Base-by-base conservation (phyloP, 2,113 vertebrate genomes). In the Amia ocellicauda region DNA sequence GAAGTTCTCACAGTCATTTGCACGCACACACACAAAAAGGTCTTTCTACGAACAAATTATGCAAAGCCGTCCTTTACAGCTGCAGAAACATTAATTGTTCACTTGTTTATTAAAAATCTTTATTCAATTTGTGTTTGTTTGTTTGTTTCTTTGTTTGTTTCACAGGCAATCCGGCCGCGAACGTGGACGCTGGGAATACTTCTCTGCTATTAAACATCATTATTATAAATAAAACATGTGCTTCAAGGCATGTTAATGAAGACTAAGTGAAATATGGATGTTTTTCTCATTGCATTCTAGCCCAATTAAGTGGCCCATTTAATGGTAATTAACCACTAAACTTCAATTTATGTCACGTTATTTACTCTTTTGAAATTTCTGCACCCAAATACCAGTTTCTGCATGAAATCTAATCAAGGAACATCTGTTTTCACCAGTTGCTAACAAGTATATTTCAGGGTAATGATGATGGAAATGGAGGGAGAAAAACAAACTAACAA, bases 181-280 rank as follows among this genome's bases (percentile, higher is more conserved):
- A 66, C n/a, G 61, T 45, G 69, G 68, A 58, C 54, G 66, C 61
- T 51, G 59, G 49, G 64, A 72, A 67, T 69, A 67, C 66, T 74
- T 73, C 70, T 75, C 67, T 69, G 70, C 73, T 63, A 73, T 74
- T 69, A 74, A 75, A 70, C 70, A 67, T 77, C 67, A 70, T 78
- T 75, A 74, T 49, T 75, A 74, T 72, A 77, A 79, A 81, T 76
- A 70, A 78, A 70, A 83, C 66, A 70, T 73, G 67, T 63, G 69
- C 72, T 78, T 71, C 60, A 47, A 69, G 65, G 27, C 23, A 70
- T 24, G 53, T 62, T 86, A 87, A 85, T 87, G 83, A 86, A 85
- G 86, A 86, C 82, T 75, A 85, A 86, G 81, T 86, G 83, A 84
- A 78, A 84, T 83, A 78, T 80, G 76, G 78, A 72, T 81, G 79